These are phyloP conservation scores for Aplochiton taeniatus DNA, from an alignment of 2,797 vertebrate species.

Conservation along the genomic window DNA sequence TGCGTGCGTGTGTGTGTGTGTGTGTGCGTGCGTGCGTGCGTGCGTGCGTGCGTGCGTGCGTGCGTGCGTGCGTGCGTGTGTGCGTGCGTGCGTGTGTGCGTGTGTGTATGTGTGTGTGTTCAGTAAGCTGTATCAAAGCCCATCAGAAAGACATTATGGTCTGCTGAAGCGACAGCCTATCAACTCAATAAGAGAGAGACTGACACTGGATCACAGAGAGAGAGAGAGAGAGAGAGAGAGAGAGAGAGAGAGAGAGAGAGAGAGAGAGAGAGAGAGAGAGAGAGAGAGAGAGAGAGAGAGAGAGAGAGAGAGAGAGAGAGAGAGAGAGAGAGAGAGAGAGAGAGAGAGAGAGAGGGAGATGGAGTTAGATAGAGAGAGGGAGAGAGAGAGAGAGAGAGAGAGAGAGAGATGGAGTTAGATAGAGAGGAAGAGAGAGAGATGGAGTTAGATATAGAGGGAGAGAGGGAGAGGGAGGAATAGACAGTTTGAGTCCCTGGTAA, in stretches of 20 bases:
- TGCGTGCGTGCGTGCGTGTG: slow-evolving; percentile 6
- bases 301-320: slow-evolving; percentile 17
- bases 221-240: slow-evolving; percentile 15
- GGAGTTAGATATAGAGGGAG: too few species aligned
- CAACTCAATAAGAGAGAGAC: slow-evolving; percentile 58
- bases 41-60: not conserved
- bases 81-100: slow-evolving; percentile 3
- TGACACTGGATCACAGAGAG: slow-evolving; percentile 1
- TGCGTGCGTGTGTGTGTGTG: too few species aligned
- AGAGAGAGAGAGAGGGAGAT: slow-evolving; percentile 58
- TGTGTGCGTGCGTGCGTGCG: not conserved
- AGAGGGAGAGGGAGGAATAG: too few species aligned
- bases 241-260: slow-evolving; percentile 1
- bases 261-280: slow-evolving; percentile 20
- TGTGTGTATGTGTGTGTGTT: slow-evolving; percentile 10
- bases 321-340: slow-evolving; percentile 46
- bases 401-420: too few species aligned
- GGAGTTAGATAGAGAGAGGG: too few species aligned
- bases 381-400: too few species aligned
- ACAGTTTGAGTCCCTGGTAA: too few species aligned
- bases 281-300: slow-evolving; percentile 15
- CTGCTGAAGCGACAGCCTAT: slow-evolving; percentile 60
- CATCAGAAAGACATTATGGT: slow-evolving; percentile 43
- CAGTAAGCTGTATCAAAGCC: slow-evolving; percentile 26
- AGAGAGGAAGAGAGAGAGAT: slow-evolving; percentile 61